These are phyloP conservation scores for Erythrocercus mccallii DNA, from an alignment of 2,113 vertebrate species.

Conservation along the genomic window DNA sequence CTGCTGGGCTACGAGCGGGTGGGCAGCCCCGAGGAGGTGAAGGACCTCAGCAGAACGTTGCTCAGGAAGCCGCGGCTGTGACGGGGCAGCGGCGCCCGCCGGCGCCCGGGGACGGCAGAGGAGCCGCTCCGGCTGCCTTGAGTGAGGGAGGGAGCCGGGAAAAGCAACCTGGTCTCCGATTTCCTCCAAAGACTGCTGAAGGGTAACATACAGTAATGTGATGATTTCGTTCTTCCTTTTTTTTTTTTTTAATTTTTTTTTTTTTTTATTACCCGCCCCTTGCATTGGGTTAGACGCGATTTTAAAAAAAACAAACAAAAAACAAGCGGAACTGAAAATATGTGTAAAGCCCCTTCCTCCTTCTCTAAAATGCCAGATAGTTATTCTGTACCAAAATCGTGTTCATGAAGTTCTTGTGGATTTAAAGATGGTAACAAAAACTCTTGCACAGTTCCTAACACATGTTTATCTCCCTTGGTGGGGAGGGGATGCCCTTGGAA, in stretches of 20 bases:
- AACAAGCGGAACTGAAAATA: neutral
- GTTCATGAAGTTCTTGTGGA: conserved; percentile 54
- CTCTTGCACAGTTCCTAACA: conserved; percentile 35
- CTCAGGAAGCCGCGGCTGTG: conserved; percentile 88
- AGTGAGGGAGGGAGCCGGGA: neutral
- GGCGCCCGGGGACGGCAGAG: neutral
- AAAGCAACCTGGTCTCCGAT: neutral
- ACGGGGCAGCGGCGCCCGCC: neutral
- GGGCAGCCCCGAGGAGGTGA: conserved; percentile 86
- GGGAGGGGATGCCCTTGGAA: conserved; percentile 12
- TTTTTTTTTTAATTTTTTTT: neutral
- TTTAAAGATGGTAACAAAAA: conserved; percentile 37
- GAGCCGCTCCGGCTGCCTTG: neutral
- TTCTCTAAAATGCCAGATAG: neutral
- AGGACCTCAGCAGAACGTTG: conserved; percentile 92
- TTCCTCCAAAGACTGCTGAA: conserved; percentile 25
- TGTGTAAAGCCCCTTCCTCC: neutral
- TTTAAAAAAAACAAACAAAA: neutral
- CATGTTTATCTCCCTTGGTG: neutral
- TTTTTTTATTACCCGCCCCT: neutral
- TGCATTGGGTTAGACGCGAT: neutral
- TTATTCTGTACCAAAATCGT: conserved; percentile 38
- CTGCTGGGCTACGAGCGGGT: conserved; percentile 91
- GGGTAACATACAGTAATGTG: conserved; percentile 29
- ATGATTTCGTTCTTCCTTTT: neutral